phyloP scores from a whole-genome alignment of 2,888 invertebrate genomes.

The Drosophila hawaiiensis region DNA sequence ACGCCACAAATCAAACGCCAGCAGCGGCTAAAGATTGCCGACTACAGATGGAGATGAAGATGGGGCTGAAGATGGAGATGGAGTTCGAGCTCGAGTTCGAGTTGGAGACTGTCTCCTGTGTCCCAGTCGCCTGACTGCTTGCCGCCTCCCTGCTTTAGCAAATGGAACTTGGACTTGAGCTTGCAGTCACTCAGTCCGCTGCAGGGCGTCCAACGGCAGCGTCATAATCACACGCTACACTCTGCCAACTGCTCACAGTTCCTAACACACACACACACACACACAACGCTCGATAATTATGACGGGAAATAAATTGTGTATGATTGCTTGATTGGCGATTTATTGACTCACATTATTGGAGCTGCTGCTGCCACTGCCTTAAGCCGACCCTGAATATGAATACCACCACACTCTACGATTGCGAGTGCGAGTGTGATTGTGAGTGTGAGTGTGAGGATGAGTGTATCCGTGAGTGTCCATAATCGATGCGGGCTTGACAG shows the following conservation, averaged over 20 bases:
- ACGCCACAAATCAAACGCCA: slow-evolving; percentile 77
- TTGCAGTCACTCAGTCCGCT: slow-evolving; percentile 57
- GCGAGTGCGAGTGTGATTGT: slow-evolving; percentile 4
- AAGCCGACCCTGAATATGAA: slow-evolving; percentile 37
- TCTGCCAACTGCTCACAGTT: slow-evolving; percentile 26
- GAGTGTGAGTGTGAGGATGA: slow-evolving; percentile 44
- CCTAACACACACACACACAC: slow-evolving; percentile 25
- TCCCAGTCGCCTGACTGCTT: neutral
- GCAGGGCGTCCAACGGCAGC: slow-evolving; percentile 78
- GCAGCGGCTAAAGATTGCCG: slow-evolving; percentile 51
- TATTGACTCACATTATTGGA: slow-evolving; percentile 83
- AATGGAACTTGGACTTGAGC: slow-evolving; percentile 55
- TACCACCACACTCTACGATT: slow-evolving; percentile 7
- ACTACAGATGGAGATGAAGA: slow-evolving; percentile 33
- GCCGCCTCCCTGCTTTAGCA: slow-evolving; percentile 17
- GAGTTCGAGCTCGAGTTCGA: slow-evolving; percentile 5
- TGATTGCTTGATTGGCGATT: slow-evolving; percentile 84
- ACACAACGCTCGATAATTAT: slow-evolving; percentile 78
- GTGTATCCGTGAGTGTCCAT: slow-evolving; percentile 77
- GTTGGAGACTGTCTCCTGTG: slow-evolving; percentile 40
- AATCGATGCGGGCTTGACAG: slow-evolving; percentile 82
- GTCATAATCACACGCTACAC: slow-evolving; percentile 79
- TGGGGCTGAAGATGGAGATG: slow-evolving; percentile 15
- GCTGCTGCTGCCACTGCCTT: slow-evolving; percentile 53
- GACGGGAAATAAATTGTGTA: slow-evolving; percentile 84